A percentile compares a stretch with the other conserved stretches of the same genome.
These are phyloP conservation scores for Todiramphus chloris DNA, from an alignment of 2,113 vertebrate genomes.

Conservation along the genomic window DNA sequence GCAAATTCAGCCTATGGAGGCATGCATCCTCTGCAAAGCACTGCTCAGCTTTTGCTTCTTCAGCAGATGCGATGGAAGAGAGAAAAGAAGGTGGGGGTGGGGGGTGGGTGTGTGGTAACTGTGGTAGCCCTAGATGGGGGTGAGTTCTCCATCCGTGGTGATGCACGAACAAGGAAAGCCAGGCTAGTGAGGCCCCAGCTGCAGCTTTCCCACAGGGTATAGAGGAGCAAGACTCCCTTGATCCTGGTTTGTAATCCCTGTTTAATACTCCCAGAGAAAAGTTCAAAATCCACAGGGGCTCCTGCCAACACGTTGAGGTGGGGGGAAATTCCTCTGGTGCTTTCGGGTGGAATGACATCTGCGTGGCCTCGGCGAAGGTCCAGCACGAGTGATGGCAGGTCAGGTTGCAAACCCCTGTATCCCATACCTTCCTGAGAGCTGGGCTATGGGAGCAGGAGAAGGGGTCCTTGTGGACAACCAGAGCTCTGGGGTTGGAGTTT, in stretches of 20 bases:
- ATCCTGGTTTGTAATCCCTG: not conserved
- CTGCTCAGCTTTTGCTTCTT: not conserved
- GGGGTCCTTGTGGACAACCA: not conserved
- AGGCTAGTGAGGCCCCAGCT: not conserved
- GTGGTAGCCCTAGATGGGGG: not conserved
- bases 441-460: not conserved
- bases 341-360: not conserved
- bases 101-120: too few relatives aligned
- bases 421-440: not conserved
- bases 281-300: conserved; percentile 37
- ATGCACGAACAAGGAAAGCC: not conserved
- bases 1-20: not conserved
- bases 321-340: conserved; percentile 33
- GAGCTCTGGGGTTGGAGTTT: not conserved
- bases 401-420: not conserved
- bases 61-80: not conserved
- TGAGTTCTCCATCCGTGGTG: fast-evolving
- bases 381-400: not conserved
- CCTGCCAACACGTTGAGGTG: not conserved
- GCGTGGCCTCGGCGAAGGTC: not conserved
- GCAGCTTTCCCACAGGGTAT: not conserved
- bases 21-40: not conserved
- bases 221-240: not conserved
- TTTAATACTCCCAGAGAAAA: not conserved
- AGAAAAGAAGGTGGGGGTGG: not conserved